A percentile compares a stretch with the other conserved stretches of the same genome.
Evolutionary conservation across 1,140 invertebrate species (phyloP).

Genomic region (Copidosoma floridanum): DNA sequence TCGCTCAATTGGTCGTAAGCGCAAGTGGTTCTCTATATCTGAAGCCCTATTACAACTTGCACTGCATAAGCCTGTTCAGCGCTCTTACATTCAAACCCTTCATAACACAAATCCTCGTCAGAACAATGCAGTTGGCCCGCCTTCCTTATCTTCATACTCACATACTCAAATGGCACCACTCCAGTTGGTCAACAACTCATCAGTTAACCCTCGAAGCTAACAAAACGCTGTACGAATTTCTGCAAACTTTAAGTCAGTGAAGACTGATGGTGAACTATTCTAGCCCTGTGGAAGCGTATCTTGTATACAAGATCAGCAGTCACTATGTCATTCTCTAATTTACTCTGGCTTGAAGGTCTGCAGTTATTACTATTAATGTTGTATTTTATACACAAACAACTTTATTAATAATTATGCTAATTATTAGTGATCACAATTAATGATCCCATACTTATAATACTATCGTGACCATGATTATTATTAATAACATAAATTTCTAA

Average conservation of each 20-base stretch:
- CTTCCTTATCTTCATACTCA: constrained; percentile 44
- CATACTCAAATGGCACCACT: constrained; percentile 49
- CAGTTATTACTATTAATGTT: constrained; percentile 41
- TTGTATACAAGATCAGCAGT: constrained; percentile 29
- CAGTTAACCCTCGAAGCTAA: constrained; percentile 48
- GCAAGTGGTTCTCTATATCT: constrained; percentile 89
- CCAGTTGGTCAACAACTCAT: constrained; percentile 52
- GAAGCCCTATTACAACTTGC: constrained; percentile 83
- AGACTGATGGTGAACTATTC: constrained; percentile 49
- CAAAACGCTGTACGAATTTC: too few species aligned
- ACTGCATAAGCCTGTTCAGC: constrained; percentile 86
- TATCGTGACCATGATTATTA: constrained; percentile 44
- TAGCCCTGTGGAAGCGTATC: constrained; percentile 21
- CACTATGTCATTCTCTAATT: neutral
- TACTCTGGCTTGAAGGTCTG: constrained; percentile 34
- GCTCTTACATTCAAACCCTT: constrained; percentile 74
- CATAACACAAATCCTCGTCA: constrained; percentile 52
- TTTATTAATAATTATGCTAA: constrained; percentile 42
- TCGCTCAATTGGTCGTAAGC: constrained; percentile 79
- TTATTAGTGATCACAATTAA: constrained; percentile 44
- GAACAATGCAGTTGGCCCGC: constrained; percentile 42
- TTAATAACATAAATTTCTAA: constrained; percentile 47
- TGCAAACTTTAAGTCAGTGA: too few species aligned
- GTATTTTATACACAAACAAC: constrained; percentile 51
- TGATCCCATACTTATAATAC: constrained; percentile 53